These are phyloP conservation scores for Megaceryle alcyon DNA, from an alignment of 2,797 vertebrate species.

Conservation along the genomic window DNA sequence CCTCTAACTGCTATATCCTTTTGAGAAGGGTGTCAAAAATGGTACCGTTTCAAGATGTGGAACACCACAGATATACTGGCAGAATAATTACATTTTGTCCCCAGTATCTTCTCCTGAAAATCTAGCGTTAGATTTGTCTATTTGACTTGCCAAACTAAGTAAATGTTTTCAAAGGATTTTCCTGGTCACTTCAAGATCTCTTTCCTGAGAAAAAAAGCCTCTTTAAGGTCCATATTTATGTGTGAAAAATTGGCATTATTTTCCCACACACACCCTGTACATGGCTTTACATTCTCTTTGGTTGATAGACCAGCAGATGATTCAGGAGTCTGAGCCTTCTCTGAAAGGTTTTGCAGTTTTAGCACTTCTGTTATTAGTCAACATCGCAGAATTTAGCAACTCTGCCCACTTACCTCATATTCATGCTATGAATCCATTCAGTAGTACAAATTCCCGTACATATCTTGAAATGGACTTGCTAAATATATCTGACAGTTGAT, in stretches of 20 bases:
- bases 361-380: background rate
- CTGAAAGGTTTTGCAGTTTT: background rate
- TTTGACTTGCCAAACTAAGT: background rate
- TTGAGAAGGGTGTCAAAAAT: background rate
- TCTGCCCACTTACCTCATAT: background rate
- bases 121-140: background rate
- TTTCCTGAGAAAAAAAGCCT: background rate
- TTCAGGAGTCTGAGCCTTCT: background rate
- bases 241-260: background rate
- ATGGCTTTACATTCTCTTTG: background rate
- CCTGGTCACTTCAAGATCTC: background rate
- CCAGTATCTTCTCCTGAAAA: background rate
- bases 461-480: background rate
- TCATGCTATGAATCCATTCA: background rate
- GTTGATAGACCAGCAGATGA: background rate
- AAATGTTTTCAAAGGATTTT: background rate
- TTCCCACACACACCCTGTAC: fast-evolving
- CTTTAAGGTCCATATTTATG: background rate
- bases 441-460: background rate
- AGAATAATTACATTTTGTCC: background rate
- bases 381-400: background rate
- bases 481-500: background rate
- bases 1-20: background rate
- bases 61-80: background rate
- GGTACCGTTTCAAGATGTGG: background rate